Evolutionary conservation across 1,140 invertebrate species (phyloP).

Genomic region (Formica selysi): DNA sequence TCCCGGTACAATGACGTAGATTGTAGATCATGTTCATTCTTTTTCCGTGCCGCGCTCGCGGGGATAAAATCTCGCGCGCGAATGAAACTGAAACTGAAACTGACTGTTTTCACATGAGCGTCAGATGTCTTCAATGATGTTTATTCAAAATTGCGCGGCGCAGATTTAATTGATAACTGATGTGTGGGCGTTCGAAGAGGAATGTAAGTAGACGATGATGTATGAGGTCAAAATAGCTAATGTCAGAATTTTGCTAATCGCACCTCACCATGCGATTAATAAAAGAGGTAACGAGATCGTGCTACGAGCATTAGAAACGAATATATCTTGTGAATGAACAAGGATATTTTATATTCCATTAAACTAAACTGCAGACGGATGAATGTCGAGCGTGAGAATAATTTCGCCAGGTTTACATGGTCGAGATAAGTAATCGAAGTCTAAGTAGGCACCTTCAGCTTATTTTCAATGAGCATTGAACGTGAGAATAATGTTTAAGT

Average conservation of each 20-base stretch:
- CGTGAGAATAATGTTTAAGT: conserved; percentile 55
- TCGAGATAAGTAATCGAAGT: conserved; percentile 5
- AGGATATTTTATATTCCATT: conserved; percentile 29
- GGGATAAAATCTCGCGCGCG: conserved; percentile 70
- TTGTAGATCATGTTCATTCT: conserved; percentile 58
- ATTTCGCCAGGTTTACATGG: background rate
- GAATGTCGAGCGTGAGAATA: conserved; percentile 23
- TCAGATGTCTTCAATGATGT: conserved; percentile 1
- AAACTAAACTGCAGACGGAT: background rate
- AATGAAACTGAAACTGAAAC: conserved; percentile 73
- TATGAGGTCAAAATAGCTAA: background rate
- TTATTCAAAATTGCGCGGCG: background rate
- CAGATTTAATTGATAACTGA: background rate
- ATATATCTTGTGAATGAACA: conserved; percentile 20
- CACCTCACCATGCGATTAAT: background rate
- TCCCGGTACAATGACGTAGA: conserved; percentile 54
- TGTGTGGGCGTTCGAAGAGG: background rate
- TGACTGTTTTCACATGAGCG: conserved; percentile 67
- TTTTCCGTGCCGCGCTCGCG: conserved; percentile 51
- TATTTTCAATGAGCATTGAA: conserved; percentile 38
- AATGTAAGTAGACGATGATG: background rate
- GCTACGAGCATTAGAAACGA: background rate
- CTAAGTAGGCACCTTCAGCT: conserved; percentile 23
- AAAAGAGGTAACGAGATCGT: background rate
- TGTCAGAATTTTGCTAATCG: background rate